These are phyloP conservation scores for Cistogaster globosa DNA, from an alignment of 2,888 invertebrate genomes.

Conservation along the genomic window DNA sequence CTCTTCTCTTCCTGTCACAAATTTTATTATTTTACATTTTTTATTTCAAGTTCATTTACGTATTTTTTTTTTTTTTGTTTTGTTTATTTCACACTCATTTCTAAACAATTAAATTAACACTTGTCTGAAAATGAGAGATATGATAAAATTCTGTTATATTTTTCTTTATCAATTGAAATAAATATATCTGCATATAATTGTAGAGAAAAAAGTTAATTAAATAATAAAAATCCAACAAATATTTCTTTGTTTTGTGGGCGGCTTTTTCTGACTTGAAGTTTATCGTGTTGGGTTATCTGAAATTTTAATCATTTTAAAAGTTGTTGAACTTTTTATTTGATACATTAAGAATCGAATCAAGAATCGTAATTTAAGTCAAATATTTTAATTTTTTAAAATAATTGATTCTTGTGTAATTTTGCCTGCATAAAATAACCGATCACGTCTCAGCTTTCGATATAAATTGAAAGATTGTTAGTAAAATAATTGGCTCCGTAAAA, in stretches of 20 bases:
- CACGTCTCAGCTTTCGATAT: no score
- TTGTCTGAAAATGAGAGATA: slow-evolving; percentile 35
- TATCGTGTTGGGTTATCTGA: no score
- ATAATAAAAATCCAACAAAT: slow-evolving; percentile 7
- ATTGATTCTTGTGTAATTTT: no score
- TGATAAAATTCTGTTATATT: neutral
- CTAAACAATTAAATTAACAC: slow-evolving; percentile 55
- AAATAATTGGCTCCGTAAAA: no score
- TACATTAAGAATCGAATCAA: no score
- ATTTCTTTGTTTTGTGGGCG: slow-evolving; percentile 35
- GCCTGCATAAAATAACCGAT: no score
- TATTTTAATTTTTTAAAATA: no score
- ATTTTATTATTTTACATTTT: slow-evolving; percentile 3
- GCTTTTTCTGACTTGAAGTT: neutral
- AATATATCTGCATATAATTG: neutral
- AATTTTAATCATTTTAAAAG: no score
- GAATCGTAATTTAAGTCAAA: no score
- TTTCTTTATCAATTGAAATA: slow-evolving; percentile 9
- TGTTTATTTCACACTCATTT: slow-evolving; percentile 21
- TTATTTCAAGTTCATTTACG: slow-evolving; percentile 54
- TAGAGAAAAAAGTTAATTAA: no score
- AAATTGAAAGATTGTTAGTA: no score
- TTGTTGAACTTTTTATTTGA: no score
- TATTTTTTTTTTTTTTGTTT: slow-evolving; percentile 10
- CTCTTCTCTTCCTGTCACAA: slow-evolving; percentile 4